Conservation (phyloP, 2,888 invertebrate species). For the Fragum sueziense region DNA sequence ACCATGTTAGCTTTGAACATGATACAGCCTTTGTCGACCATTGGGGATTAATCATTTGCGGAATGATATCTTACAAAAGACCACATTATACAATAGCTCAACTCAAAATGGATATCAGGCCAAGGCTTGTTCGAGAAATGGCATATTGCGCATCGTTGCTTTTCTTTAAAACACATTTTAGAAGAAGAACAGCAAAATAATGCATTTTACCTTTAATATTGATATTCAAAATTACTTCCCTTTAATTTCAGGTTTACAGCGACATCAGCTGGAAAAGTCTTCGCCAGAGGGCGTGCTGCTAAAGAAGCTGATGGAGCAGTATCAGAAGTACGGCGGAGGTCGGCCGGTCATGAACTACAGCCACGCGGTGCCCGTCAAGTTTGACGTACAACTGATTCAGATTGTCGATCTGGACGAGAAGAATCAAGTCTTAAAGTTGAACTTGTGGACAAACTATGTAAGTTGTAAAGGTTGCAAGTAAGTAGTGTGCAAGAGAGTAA, state of each 20-base stretch:
- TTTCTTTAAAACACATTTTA: too few relatives aligned
- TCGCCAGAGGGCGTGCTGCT: constrained; percentile 80
- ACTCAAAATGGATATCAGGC: background rate
- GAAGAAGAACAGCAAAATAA: too few relatives aligned
- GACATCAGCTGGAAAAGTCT: constrained; percentile 33
- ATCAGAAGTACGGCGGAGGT: constrained; percentile 78
- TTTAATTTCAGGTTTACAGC: constrained; percentile 2
- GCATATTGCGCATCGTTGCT: too few relatives aligned
- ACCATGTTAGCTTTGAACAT: too few relatives aligned
- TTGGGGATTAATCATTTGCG: too few relatives aligned
- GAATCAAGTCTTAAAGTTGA: constrained; percentile 81
- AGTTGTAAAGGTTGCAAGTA: constrained; percentile 62
- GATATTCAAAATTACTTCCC: too few relatives aligned
- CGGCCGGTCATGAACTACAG: constrained; percentile 79
- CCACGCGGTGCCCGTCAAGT: constrained; percentile 76
- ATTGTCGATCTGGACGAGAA: constrained; percentile 82
- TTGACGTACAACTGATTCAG: constrained; percentile 81
- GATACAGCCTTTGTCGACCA: too few relatives aligned
- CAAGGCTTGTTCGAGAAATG: too few relatives aligned
- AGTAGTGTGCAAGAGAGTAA: too few relatives aligned
- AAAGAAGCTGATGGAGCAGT: constrained; percentile 74
- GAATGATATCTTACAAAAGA: background rate
- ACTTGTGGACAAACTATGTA: constrained; percentile 82
- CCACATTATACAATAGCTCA: background rate
- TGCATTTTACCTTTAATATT: too few relatives aligned